A percentile compares a stretch with the other conserved stretches of the same genome.
Conservation (phyloP, 2,113 vertebrate species). For the Lepus europaeus region DNA sequence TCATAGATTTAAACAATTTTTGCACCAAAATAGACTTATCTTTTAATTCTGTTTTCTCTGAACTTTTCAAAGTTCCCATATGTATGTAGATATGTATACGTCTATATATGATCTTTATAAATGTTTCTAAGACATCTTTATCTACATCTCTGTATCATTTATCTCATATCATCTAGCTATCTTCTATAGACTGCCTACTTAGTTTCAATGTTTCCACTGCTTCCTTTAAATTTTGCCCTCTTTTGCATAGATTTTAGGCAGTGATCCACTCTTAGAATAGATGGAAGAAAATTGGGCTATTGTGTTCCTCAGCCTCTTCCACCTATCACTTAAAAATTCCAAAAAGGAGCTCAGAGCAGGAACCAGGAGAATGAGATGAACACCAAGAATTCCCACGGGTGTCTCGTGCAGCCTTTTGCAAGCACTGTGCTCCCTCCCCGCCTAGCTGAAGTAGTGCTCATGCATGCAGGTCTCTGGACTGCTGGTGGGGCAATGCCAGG, state of each 20-base stretch:
- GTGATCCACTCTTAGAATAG: slow-evolving; percentile 43
- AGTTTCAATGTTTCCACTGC: background rate
- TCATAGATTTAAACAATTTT: no score
- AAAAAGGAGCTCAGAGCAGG: background rate
- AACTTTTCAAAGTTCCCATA: no score
- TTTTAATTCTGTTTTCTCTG: no score
- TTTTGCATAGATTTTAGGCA: background rate
- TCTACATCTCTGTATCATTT: background rate
- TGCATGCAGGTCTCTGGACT: background rate
- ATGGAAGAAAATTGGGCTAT: background rate
- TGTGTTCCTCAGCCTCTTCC: background rate
- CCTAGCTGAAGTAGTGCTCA: background rate
- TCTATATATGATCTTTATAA: no score
- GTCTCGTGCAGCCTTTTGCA: slow-evolving; percentile 6
- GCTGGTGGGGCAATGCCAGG: background rate
- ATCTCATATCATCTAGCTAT: background rate
- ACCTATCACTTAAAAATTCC: background rate
- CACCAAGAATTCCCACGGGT: background rate
- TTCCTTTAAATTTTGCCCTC: background rate
- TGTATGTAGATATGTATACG: no score
- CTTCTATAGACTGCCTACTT: background rate
- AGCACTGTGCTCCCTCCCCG: background rate
- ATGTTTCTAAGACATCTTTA: no score
- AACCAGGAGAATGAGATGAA: background rate
- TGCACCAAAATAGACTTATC: no score